A percentile compares a stretch with the other conserved stretches of the same genome.
These are phyloP conservation scores for Porites lobata DNA, from an alignment of 92 coral and sea anemone species.

Conservation along the genomic window DNA sequence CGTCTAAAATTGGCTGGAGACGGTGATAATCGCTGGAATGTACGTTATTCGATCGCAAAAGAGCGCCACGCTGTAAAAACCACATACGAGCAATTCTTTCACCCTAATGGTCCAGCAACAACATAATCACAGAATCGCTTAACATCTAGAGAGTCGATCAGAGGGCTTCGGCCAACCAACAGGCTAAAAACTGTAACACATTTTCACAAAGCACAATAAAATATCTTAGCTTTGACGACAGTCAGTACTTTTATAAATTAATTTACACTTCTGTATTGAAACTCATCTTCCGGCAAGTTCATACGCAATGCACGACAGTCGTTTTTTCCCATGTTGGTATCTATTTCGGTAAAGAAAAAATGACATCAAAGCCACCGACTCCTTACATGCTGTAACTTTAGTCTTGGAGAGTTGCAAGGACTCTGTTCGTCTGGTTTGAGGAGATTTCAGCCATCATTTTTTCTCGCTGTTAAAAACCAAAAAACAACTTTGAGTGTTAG, in stretches of 20 bases:
- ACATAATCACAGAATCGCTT: neutral
- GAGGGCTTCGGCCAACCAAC: neutral
- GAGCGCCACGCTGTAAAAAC: too few relatives aligned
- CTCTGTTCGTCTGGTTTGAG: neutral
- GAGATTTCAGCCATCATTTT: constrained; percentile 1
- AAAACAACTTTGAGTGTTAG: neutral
- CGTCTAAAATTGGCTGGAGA: neutral
- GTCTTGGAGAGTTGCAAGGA: neutral
- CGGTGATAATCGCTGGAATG: too few relatives aligned
- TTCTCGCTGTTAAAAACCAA: constrained; percentile 3
- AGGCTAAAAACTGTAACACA: neutral
- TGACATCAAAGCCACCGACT: constrained; percentile 8
- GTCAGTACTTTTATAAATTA: neutral
- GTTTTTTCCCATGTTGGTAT: neutral
- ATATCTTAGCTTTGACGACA: constrained; percentile 10
- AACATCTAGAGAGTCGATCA: neutral
- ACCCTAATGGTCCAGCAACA: neutral
- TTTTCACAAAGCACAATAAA: neutral
- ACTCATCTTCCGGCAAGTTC: constrained; percentile 1
- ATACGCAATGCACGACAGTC: neutral
- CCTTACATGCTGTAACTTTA: neutral
- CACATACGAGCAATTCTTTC: neutral
- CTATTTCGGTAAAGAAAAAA: constrained; percentile 26
- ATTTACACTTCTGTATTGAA: constrained; percentile 50
- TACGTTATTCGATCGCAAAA: neutral